These are phyloP conservation scores for Antheraea mylitta DNA, from an alignment of 1,140 invertebrate genomes.

Conservation along the genomic window DNA sequence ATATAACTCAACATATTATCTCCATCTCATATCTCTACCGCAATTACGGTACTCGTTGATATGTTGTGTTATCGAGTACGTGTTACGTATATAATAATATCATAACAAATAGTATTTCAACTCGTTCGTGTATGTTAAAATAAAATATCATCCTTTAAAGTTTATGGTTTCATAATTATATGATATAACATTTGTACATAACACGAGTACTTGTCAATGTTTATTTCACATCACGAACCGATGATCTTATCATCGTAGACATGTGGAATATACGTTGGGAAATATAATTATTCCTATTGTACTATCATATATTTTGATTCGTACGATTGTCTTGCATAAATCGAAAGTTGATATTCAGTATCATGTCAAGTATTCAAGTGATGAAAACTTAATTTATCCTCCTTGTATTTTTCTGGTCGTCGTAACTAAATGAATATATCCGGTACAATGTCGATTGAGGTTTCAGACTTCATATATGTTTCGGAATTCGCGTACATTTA, in stretches of 20 bases:
- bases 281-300: slow-evolving; percentile 27
- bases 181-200: slow-evolving; percentile 49
- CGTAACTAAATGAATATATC: not conserved
- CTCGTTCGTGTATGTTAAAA: not conserved
- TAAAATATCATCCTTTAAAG: not conserved
- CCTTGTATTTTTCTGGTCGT: not conserved
- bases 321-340: not conserved
- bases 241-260: slow-evolving; percentile 54
- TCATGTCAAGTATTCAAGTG: not conserved
- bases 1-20: slow-evolving; percentile 15
- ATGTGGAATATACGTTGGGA: slow-evolving; percentile 42
- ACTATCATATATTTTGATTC: not conserved
- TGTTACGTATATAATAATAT: not conserved
- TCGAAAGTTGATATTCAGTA: not conserved
- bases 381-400: not conserved
- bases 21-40: slow-evolving; percentile 7
- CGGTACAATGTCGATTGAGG: not conserved
- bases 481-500: no score
- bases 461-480: not conserved
- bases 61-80: slow-evolving; percentile 7
- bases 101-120: not conserved
- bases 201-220: slow-evolving; percentile 52
- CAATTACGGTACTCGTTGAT: slow-evolving; percentile 8
- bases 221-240: slow-evolving; percentile 50
- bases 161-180: slow-evolving; percentile 33